phyloP scores from a whole-genome alignment of 2,888 invertebrate genomes.

The Dioctria linearis region DNA sequence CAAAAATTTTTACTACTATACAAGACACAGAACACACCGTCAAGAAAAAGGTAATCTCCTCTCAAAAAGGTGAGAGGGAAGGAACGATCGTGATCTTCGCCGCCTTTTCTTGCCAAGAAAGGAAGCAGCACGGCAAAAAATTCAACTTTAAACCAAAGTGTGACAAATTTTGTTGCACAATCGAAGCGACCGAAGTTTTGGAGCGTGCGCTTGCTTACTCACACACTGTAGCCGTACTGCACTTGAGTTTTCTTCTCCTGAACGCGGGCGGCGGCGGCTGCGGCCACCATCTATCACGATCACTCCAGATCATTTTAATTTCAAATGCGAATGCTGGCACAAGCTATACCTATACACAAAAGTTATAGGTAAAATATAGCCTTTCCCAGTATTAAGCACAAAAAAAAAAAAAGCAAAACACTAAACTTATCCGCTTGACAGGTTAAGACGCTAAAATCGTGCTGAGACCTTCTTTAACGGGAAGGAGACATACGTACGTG shows the following conservation, averaged over 20 bases:
- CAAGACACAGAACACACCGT: background rate
- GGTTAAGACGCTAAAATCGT: constrained; percentile 2
- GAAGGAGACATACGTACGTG: background rate
- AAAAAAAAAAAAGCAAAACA: background rate
- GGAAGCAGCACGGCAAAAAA: constrained; percentile 38
- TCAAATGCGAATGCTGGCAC: constrained; percentile 10
- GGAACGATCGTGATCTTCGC: constrained; percentile 54
- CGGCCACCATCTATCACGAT: constrained; percentile 11
- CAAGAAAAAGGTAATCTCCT: constrained; percentile 20
- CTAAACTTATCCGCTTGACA: constrained; percentile 3
- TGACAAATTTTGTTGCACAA: constrained; percentile 57
- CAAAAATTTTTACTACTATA: constrained; percentile 18
- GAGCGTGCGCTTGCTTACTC: constrained; percentile 43
- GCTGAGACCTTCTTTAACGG: background rate
- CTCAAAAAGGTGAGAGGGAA: constrained; percentile 34
- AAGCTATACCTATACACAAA: background rate
- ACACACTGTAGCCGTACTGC: background rate
- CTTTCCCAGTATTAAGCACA: background rate
- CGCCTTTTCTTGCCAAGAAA: constrained; percentile 54
- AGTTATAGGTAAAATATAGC: background rate
- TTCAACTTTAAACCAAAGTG: constrained; percentile 44
- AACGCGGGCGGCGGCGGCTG: background rate
- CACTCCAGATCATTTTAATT: constrained; percentile 6
- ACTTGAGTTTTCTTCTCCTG: background rate
- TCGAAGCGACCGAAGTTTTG: constrained; percentile 22